phyloP scores from a whole-genome alignment of 2,797 vertebrate genomes.

The Rhincodon typus region DNA sequence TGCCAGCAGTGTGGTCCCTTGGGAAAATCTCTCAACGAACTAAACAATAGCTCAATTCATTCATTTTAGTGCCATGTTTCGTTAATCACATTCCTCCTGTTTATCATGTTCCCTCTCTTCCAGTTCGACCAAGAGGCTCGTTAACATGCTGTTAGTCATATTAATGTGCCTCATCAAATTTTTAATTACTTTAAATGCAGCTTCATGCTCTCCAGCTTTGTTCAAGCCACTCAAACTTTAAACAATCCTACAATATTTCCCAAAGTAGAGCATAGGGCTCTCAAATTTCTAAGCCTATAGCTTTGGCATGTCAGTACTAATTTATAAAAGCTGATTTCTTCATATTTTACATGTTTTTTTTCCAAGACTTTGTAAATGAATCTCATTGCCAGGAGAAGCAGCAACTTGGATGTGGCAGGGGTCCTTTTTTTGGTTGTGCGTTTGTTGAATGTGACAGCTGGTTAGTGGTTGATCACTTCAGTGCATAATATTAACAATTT shows the following conservation, averaged over 20 bases:
- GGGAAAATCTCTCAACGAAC: conserved; percentile 28
- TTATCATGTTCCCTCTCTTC: conserved; percentile 12
- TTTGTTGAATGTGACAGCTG: conserved; percentile 27
- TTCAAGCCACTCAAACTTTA: not conserved
- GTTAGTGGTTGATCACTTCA: not conserved
- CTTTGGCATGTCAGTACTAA: too few species aligned
- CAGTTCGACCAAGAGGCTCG: not conserved
- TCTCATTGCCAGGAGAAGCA: not conserved
- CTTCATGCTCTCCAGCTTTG: not conserved
- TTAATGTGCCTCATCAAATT: not conserved
- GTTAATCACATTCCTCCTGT: not conserved
- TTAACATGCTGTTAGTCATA: not conserved
- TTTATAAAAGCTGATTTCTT: too few species aligned
- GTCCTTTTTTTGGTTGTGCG: not conserved
- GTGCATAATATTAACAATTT: not conserved
- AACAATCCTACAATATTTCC: not conserved
- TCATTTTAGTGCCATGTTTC: not conserved
- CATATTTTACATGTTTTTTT: too few species aligned
- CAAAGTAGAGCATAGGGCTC: too few species aligned
- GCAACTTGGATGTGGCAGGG: not conserved
- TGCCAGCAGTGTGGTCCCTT: not conserved
- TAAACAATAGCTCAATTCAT: conserved; percentile 30
- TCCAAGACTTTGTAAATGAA: not conserved
- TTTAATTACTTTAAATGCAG: not conserved
- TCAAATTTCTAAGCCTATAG: too few species aligned